phyloP scores from a whole-genome alignment of 2,113 vertebrate genomes.

The Hipposideros armiger region DNA sequence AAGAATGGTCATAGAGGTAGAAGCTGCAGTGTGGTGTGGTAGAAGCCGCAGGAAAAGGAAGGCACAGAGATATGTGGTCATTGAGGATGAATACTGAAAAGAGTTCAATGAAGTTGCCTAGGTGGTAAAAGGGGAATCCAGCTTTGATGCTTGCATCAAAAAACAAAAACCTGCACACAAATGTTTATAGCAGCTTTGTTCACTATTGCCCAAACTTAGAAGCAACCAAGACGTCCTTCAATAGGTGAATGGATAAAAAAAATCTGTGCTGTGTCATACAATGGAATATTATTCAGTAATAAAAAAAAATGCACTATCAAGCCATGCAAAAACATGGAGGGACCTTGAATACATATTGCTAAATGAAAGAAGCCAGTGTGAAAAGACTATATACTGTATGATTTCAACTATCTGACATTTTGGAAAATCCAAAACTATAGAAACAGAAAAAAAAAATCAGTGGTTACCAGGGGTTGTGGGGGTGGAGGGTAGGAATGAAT shows the following conservation, averaged over 20 bases:
- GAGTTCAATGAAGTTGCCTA: conserved; percentile 21
- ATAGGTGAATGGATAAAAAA: background rate
- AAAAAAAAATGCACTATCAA: background rate
- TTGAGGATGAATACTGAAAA: background rate
- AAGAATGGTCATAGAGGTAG: background rate
- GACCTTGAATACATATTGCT: background rate
- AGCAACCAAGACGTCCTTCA: background rate
- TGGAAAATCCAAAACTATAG: background rate
- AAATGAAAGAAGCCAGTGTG: background rate
- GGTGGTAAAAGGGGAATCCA: background rate
- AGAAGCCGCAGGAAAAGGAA: background rate
- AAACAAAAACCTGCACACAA: background rate
- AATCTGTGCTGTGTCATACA: background rate
- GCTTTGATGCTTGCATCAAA: background rate
- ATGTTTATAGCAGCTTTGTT: background rate
- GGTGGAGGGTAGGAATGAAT: background rate
- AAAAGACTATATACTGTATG: background rate
- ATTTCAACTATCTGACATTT: background rate
- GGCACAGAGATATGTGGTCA: background rate
- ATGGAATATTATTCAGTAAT: background rate
- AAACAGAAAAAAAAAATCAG: background rate
- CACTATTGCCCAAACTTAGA: conserved; percentile 4
- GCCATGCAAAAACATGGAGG: background rate
- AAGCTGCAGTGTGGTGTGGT: background rate
- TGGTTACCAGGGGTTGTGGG: background rate